Base-by-base conservation (phyloP, 2,113 vertebrate species). In the Ursus arctos region DNA sequence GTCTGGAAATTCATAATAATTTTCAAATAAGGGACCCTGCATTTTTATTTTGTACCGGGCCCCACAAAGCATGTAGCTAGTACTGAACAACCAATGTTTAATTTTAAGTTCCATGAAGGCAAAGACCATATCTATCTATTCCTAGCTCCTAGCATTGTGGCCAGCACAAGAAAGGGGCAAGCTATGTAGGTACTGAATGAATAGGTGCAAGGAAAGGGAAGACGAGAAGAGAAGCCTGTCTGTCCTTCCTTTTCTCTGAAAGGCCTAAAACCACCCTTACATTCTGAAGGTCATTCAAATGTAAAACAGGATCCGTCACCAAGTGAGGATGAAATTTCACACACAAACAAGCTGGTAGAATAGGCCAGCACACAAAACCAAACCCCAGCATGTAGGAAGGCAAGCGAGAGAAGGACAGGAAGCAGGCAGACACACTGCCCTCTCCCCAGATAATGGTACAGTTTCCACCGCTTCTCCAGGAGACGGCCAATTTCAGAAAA, bases 401-500 rank as follows among this genome's bases (percentile, higher is more conserved):
- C 71, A 61, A 71, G 65, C 51, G 49, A 87, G 81, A 1, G 9
- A 43, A 77, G 86, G 49, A 76, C 31, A 51, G 53, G 69, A 92
- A 77, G 77, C 47, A 61, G 26, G 43, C 92, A 72, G 83, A 88
- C 57, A 55, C 63, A 40, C 36, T 28, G 26, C 57, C 93, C 69
- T 84, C 49, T 85, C 57, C 84, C 59, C 57, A 92, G 80, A 76
- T 57, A 65, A 94, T 2, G 49, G 74, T 72, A 71, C 76, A 9
- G 40, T 91, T 95, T 69, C 88, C 53, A 65, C 33, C 0, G 0
- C 53, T 91, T 93, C 85, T 94, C 47, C 15, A 67, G 59, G 71
- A 15, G 1, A 90, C 94, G 53, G 94, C 49, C 84, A 74, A 33
- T 94, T 91, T 96, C 91, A 80, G 55, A 97, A 74, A 86, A 72